Evolutionary conservation across 2,888 invertebrate genomes (phyloP), one percentile per base, ranked within the genome.

Genomic region (Cephus runcator): DNA sequence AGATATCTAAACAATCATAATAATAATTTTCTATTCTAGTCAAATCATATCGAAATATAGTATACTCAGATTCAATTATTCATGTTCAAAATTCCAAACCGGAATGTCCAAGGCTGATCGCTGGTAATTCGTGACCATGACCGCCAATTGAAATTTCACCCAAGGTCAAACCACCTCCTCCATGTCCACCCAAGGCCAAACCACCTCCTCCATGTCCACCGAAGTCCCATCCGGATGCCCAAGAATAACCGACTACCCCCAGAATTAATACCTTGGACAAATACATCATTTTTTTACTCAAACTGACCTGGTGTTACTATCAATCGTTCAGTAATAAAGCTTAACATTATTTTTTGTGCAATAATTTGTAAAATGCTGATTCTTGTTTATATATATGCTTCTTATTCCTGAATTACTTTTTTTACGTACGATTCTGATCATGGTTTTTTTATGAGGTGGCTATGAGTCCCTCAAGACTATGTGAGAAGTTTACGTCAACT

Each of bases 111-210:
- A 87, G 81, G 6, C 76, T 82, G 35, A 87, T 81, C 6, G 82
- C 76, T 15, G 85, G 85, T 12, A 84, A 75, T 36, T 83, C 76
- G 73, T 79, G 75, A 34, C 78, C 80, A 75, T 80, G 78, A 73
- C 77, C 56, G 69, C 69, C 79, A 69, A 87, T 71, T 12, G 86
- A 87, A 77, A 89, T 89, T 80, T 89, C 88, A 31, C 88, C 88
- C 23, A 89, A 82, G n/a, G 80, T 83, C n/a, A 85, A 31, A 75
- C 76, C 79, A 40, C 76, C 79, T n/a, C 78, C 82, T 12, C 77
- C 84, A 56, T 86, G 77, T 12, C 80, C 80, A 31, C 80, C 84
- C 15, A 89, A 82, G 23, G 80, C 83, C n/a, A 85, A 30, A 75
- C 76, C 79, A 34, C 75, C 79, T 23, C 79, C 82, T 12, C 77